Percentiles rank a stretch among this genome's conserved stretches.
These are phyloP conservation scores for Acanthis flammea DNA, from an alignment of 2,797 vertebrate species.

Conservation along the genomic window DNA sequence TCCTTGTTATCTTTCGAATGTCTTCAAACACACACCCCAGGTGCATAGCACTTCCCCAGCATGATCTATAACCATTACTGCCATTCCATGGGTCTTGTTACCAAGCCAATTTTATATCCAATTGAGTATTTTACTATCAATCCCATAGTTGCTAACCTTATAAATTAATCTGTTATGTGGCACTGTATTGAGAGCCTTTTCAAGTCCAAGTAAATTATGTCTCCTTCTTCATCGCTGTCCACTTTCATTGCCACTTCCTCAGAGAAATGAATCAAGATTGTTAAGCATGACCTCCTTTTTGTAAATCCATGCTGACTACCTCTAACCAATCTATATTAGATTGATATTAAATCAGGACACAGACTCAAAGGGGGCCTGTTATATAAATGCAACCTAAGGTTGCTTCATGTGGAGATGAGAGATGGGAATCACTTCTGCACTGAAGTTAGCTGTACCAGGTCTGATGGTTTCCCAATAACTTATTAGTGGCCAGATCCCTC, in stretches of 20 bases:
- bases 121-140: constrained; percentile 53
- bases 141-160: constrained; percentile 61
- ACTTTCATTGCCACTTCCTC: constrained; percentile 47
- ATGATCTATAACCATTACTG: not conserved
- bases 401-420: not conserved
- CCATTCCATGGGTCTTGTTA: constrained; percentile 21
- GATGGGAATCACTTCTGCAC: not conserved
- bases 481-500: not conserved
- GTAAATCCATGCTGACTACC: constrained; percentile 49
- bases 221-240: constrained; percentile 56
- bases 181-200: constrained; percentile 48
- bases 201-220: constrained; percentile 69
- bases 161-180: constrained; percentile 66
- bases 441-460: not conserved
- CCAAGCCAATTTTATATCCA: constrained; percentile 28
- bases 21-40: not conserved
- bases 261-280: constrained; percentile 63
- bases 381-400: constrained; percentile 28
- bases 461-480: not conserved
- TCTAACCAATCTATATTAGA: constrained; percentile 70
- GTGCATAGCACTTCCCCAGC: not conserved
- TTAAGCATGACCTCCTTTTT: constrained; percentile 55
- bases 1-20: not conserved
- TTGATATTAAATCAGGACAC: constrained; percentile 62
- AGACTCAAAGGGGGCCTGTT: not conserved